These are phyloP conservation scores for Leptosomus discolor DNA, from an alignment of 2,113 vertebrate genomes.

Conservation along the genomic window DNA sequence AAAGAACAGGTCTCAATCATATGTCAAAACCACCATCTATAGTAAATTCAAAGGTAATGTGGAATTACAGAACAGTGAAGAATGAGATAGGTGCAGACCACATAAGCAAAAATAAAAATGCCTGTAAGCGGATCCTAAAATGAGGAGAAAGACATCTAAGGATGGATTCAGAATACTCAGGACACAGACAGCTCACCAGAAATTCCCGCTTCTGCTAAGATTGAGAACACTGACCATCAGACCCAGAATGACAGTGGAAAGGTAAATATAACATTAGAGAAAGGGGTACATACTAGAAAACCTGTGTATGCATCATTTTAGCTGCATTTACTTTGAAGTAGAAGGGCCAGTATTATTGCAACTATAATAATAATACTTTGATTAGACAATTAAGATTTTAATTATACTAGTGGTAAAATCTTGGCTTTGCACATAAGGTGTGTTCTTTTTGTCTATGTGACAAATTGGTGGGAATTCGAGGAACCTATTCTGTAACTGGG, in stretches of 20 bases:
- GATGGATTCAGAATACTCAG: neutral
- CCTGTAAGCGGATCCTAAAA: neutral
- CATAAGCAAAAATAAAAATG: neutral
- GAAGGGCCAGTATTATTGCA: neutral
- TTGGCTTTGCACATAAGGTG: neutral
- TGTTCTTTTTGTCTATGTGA: neutral
- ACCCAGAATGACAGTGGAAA: neutral
- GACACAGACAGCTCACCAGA: neutral
- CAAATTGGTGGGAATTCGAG: neutral
- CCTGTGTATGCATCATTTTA: neutral
- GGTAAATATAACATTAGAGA: neutral
- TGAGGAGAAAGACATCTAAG: neutral
- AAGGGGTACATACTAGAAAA: neutral
- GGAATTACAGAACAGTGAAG: neutral
- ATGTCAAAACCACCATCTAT: neutral
- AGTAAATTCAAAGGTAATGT: neutral
- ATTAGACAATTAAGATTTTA: neutral
- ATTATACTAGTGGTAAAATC: neutral
- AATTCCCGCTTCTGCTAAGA: neutral
- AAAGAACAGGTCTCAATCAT: neutral
- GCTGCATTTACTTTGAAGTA: neutral
- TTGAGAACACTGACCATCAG: neutral
- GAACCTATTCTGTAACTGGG: neutral
- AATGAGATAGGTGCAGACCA: neutral
- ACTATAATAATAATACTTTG: neutral